Evolutionary conservation across 2,113 vertebrate species (phyloP).

Genomic region (Corvus moneduloides): DNA sequence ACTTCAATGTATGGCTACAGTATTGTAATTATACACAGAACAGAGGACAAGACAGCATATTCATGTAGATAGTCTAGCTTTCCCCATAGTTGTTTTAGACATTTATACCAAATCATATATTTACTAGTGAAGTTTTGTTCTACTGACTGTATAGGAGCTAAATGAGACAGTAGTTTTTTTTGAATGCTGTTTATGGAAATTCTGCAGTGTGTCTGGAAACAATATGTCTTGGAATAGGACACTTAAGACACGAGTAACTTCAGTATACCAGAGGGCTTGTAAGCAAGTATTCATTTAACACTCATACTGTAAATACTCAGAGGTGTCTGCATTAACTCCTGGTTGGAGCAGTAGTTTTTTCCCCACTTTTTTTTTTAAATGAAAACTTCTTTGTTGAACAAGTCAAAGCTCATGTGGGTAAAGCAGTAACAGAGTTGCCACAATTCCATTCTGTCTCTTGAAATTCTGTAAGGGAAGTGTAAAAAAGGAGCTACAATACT

Average conservation of each 20-base stretch:
- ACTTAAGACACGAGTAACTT: neutral
- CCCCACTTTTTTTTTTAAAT: neutral
- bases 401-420: neutral
- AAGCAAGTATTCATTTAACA: neutral
- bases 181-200: neutral
- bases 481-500: neutral
- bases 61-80: neutral
- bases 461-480: neutral
- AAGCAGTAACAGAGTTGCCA: neutral
- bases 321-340: neutral
- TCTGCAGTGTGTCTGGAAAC: neutral
- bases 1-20: accelerated
- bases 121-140: neutral
- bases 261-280: neutral
- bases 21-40: neutral
- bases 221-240: neutral
- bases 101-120: neutral
- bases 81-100: neutral
- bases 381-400: neutral
- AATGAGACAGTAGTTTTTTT: neutral
- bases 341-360: neutral
- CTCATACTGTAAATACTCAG: neutral
- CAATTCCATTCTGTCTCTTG: neutral
- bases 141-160: neutral
- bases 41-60: neutral